phyloP scores from a whole-genome alignment of 2,888 invertebrate genomes.

The Tipula confusa region DNA sequence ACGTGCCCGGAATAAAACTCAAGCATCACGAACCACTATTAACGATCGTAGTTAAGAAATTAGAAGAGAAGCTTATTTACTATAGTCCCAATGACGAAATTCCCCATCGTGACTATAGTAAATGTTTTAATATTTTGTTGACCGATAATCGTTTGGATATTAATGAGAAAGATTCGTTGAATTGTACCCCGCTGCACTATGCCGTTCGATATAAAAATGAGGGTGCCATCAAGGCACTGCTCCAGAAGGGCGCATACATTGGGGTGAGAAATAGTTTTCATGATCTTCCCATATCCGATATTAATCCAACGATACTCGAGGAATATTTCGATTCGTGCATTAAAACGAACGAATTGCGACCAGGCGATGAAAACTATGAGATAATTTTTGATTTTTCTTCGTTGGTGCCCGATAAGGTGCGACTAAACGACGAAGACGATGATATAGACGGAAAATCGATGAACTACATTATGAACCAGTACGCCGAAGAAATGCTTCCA shows the following conservation, averaged over 20 bases:
- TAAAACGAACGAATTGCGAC: constrained; percentile 54
- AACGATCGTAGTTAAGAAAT: constrained; percentile 55
- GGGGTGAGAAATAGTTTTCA: constrained; percentile 62
- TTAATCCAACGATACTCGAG: constrained; percentile 54
- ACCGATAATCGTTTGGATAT: constrained; percentile 57
- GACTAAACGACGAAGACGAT: constrained; percentile 36
- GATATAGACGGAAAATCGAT: constrained; percentile 43
- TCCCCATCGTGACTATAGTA: constrained; percentile 54
- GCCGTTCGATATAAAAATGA: no score
- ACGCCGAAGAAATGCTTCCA: constrained; percentile 66
- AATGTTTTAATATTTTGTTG: constrained; percentile 59
- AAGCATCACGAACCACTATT: constrained; percentile 55
- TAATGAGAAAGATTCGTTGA: constrained; percentile 59
- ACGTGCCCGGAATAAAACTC: constrained; percentile 54
- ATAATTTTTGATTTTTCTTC: constrained; percentile 66
- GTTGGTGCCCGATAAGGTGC: constrained; percentile 49
- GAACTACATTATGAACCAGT: constrained; percentile 49
- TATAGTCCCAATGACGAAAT: no score
- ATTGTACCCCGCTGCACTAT: constrained; percentile 58
- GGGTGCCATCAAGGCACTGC: constrained; percentile 52
- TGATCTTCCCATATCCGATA: constrained; percentile 67
- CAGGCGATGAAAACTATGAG: constrained; percentile 66
- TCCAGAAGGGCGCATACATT: constrained; percentile 69
- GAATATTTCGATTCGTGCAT: constrained; percentile 53
- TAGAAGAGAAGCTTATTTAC: constrained; percentile 51